phyloP scores from a whole-genome alignment of 1,140 invertebrate species.

The Leptopilina boulardi region DNA sequence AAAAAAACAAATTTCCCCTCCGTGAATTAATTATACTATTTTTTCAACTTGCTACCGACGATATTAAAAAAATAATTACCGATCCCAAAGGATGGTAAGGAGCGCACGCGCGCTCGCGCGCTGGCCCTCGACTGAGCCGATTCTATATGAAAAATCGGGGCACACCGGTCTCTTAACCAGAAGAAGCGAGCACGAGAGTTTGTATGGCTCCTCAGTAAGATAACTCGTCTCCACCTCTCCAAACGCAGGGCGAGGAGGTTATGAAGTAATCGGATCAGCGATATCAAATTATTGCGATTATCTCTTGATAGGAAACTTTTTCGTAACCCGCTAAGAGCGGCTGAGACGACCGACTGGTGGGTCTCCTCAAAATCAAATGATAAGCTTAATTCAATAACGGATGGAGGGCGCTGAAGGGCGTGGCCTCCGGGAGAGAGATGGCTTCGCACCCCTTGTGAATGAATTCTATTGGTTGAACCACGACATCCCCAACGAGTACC shows the following conservation, averaged over 20 bases:
- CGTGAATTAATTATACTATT: too few species aligned
- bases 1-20: not conserved
- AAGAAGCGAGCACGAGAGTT: not conserved
- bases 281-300: slow-evolving; percentile 79
- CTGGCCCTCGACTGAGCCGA: slow-evolving; percentile 1
- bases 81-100: slow-evolving; percentile 39
- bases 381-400: slow-evolving; percentile 85
- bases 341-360: slow-evolving; percentile 78
- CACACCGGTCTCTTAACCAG: not conserved
- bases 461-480: slow-evolving; percentile 35
- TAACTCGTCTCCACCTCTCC: slow-evolving; percentile 41
- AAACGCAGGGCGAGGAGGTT: slow-evolving; percentile 55
- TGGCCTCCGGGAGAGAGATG: slow-evolving; percentile 51
- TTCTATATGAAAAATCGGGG: slow-evolving; percentile 6
- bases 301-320: slow-evolving; percentile 73
- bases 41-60: too few species aligned
- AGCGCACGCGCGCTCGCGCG: slow-evolving; percentile 42
- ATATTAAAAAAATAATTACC: slow-evolving; percentile 3
- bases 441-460: slow-evolving; percentile 44
- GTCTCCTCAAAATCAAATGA: slow-evolving; percentile 84
- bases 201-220: not conserved
- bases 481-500: slow-evolving; percentile 39
- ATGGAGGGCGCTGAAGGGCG: slow-evolving; percentile 59
- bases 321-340: slow-evolving; percentile 73
- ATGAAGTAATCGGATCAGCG: slow-evolving; percentile 76